Conservation (phyloP, 1,140 invertebrate species). For the Cepaea nemoralis region DNA sequence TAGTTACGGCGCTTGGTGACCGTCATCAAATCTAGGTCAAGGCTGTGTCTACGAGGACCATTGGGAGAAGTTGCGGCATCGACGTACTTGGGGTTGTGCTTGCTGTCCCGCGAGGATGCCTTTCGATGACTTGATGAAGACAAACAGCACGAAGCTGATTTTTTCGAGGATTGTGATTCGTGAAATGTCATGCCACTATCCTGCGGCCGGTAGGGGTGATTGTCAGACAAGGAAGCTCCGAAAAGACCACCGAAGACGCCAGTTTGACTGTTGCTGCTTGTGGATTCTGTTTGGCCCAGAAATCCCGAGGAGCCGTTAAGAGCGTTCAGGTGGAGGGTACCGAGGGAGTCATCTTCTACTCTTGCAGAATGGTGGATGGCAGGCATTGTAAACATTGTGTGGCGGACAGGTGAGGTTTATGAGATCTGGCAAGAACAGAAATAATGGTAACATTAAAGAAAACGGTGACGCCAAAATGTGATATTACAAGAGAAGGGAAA, state of each 20-base stretch:
- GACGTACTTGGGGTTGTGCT: not conserved
- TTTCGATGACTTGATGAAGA: not conserved
- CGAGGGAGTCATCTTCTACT: not conserved
- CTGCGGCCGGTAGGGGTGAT: conserved; percentile 11
- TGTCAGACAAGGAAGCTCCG: conserved; percentile 12
- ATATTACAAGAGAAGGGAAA: too few species aligned
- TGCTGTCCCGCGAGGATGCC: not conserved
- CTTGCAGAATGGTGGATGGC: not conserved
- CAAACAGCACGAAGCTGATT: not conserved
- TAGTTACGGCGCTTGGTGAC: not conserved
- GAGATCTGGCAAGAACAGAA: not conserved
- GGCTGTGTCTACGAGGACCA: conserved; percentile 16
- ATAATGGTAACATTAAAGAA: too few species aligned
- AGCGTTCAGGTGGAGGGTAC: conserved; percentile 14
- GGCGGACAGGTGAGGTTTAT: not conserved
- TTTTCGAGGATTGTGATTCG: not conserved
- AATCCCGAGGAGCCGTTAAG: conserved; percentile 18
- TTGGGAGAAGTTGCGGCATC: not conserved
- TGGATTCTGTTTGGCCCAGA: not conserved
- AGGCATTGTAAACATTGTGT: conserved; percentile 4
- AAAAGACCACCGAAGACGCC: not conserved
- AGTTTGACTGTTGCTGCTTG: not conserved
- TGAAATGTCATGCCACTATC: conserved; percentile 21
- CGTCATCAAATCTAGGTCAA: conserved; percentile 7
- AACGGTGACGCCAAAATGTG: too few species aligned